Percentiles rank a stretch among this genome's conserved stretches.
phyloP scores from a whole-genome alignment of 2,113 vertebrate genomes.

The Pseudorhombus dupliciocellatus region DNA sequence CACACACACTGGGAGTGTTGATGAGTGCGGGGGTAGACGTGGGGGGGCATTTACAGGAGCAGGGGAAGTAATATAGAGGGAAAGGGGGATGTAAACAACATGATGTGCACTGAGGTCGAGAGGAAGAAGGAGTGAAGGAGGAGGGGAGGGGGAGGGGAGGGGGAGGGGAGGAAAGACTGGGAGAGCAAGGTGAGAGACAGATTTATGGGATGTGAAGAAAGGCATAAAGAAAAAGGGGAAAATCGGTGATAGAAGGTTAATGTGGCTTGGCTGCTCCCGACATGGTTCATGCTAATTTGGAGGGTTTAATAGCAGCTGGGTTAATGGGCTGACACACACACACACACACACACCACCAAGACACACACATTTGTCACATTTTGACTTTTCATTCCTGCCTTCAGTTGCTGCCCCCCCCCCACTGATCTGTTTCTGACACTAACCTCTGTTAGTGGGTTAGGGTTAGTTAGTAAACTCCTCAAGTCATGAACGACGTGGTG shows the following conservation, averaged over 20 bases:
- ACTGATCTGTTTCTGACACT: slow-evolving; percentile 29
- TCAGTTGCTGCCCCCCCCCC: slow-evolving; percentile 14
- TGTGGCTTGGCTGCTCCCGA: slow-evolving; percentile 52
- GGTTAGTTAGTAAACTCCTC: too few relatives aligned
- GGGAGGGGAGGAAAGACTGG: slow-evolving; percentile 6
- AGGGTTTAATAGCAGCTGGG: slow-evolving; percentile 45
- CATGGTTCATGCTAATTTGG: slow-evolving; percentile 59
- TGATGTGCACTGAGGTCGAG: slow-evolving; percentile 33
- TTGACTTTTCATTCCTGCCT: slow-evolving; percentile 31
- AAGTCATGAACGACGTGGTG: slow-evolving; percentile 42
- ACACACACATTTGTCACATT: slow-evolving; percentile 29
- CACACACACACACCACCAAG: neutral
- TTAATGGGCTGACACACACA: neutral
- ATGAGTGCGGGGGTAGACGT: slow-evolving; percentile 30
- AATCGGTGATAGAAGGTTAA: slow-evolving; percentile 58
- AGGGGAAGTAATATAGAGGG: slow-evolving; percentile 29
- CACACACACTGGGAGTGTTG: slow-evolving; percentile 27
- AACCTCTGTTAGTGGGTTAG: too few relatives aligned
- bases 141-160: neutral
- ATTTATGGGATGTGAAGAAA: slow-evolving; percentile 63
- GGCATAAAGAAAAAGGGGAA: slow-evolving; percentile 43
- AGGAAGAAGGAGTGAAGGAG: slow-evolving; percentile 1
- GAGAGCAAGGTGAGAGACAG: slow-evolving; percentile 29
- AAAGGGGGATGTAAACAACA: slow-evolving; percentile 45
- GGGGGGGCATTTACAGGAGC: slow-evolving; percentile 34